These are phyloP conservation scores for Eulemur albifrons DNA, from an alignment of 2,797 vertebrate genomes.

Conservation along the genomic window DNA sequence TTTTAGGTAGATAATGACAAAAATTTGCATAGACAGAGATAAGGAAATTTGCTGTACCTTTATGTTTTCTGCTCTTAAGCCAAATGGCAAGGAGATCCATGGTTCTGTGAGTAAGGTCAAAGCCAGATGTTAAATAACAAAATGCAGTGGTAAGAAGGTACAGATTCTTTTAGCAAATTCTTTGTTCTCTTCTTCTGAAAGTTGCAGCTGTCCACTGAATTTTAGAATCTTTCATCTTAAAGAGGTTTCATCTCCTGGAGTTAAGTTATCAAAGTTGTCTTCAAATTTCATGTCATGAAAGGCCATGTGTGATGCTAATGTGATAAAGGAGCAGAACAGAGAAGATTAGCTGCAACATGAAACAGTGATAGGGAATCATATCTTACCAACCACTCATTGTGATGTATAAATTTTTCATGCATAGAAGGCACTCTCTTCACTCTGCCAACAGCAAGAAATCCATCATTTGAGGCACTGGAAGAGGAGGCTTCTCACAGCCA, in stretches of 20 bases:
- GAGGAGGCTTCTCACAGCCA: not conserved
- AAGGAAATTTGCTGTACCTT: not conserved
- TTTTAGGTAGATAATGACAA: not conserved
- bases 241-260: not conserved
- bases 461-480: not conserved
- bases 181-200: not conserved
- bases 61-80: not conserved
- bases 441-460: not conserved
- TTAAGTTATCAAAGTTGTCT: not conserved
- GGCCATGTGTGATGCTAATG: not conserved
- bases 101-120: not conserved
- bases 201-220: not conserved
- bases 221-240: not conserved
- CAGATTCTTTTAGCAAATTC: not conserved
- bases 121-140: not conserved
- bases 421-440: not conserved
- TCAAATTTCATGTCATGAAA: conserved; percentile 30
- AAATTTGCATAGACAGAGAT: not conserved
- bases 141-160: not conserved
- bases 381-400: not conserved
- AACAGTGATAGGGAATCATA: not conserved
- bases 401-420: not conserved
- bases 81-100: not conserved
- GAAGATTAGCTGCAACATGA: conserved; percentile 26
- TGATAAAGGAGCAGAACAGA: conserved; percentile 1